These are phyloP conservation scores for Poecile atricapillus DNA, from an alignment of 2,113 vertebrate genomes.

Conservation along the genomic window DNA sequence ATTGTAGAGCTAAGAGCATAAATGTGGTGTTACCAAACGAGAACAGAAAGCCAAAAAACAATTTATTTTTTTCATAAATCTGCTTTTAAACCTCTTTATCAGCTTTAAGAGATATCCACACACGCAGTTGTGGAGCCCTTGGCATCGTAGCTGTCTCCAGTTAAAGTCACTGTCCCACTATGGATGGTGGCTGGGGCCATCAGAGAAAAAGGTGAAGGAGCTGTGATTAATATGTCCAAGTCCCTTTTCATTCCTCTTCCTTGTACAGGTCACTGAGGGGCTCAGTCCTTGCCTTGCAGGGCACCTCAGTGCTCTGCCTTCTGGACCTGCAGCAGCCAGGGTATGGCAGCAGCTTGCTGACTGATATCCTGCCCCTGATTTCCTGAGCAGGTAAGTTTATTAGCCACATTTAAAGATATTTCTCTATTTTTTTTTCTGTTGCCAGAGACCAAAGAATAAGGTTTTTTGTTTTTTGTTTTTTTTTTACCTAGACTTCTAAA, in stretches of 20 bases:
- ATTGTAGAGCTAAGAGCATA: neutral
- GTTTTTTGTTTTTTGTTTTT: neutral
- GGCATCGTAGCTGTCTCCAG: neutral
- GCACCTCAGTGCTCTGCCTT: neutral
- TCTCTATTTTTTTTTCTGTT: neutral
- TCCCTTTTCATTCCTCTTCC: neutral
- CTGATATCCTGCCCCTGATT: neutral
- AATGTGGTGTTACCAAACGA: neutral
- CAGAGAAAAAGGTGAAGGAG: neutral
- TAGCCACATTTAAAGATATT: neutral
- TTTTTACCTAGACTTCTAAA: neutral
- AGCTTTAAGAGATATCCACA: neutral
- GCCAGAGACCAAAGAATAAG: neutral
- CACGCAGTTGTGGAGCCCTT: neutral
- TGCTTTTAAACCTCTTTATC: neutral
- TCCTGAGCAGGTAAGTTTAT: neutral
- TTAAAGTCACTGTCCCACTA: neutral
- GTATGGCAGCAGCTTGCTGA: neutral
- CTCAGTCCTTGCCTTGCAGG: neutral
- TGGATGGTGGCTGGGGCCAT: neutral
- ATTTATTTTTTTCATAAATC: neutral
- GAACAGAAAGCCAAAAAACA: neutral
- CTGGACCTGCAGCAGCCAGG: neutral
- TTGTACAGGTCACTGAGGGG: neutral
- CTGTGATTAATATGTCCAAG: fast-evolving